Evolutionary conservation across 2,797 vertebrate genomes (phyloP).

Genomic region (Pseudochirops cupreus): DNA sequence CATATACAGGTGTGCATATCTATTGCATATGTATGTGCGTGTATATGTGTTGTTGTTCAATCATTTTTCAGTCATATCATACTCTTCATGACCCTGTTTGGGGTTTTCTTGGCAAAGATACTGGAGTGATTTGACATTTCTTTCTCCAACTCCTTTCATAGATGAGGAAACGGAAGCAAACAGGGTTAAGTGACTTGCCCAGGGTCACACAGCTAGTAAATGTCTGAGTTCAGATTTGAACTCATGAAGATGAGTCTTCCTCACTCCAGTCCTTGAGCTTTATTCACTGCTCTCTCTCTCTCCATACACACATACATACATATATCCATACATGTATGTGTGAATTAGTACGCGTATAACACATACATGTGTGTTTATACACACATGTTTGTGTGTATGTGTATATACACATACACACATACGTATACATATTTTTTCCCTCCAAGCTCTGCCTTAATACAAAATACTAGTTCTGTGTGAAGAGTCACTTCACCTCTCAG

Average conservation of each 20-base stretch:
- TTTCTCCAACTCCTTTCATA: background rate
- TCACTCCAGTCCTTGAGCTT: background rate
- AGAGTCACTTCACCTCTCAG: background rate
- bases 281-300: background rate
- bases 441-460: background rate
- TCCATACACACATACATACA: too few species aligned
- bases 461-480: background rate
- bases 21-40: background rate
- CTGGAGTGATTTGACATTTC: background rate
- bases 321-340: too few species aligned
- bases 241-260: background rate
- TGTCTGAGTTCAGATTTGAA: background rate
- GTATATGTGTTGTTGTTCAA: background rate
- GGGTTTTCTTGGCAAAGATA: background rate
- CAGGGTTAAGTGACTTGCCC: background rate
- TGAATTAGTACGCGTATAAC: too few species aligned
- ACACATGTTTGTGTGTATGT: fast-evolving
- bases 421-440: too few species aligned
- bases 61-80: background rate
- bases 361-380: too few species aligned
- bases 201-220: too few species aligned
- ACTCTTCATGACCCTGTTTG: background rate
- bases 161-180: background rate
- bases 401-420: background rate
- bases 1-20: background rate